Percentiles rank a stretch among this genome's conserved stretches.
phyloP scores from a whole-genome alignment of 53 echinoderm and acorn worm genomes.

The Antedon mediterranea region DNA sequence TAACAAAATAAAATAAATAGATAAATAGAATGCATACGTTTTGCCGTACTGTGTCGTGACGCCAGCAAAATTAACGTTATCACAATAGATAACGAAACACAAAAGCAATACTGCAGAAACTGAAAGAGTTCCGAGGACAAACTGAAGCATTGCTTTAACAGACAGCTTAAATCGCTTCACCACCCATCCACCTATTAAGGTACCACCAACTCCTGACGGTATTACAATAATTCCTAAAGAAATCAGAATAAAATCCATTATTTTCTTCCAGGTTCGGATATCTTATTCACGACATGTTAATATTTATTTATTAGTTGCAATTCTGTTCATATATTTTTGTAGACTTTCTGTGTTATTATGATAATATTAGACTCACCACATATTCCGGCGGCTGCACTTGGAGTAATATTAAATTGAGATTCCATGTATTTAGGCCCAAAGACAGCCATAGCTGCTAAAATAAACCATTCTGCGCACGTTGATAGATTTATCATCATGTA shows the following conservation, averaged over 20 bases:
- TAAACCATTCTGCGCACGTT: slow-evolving; percentile 58
- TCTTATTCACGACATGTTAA: too few species aligned
- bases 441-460: slow-evolving; percentile 59
- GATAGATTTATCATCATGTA: slow-evolving; percentile 53
- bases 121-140: slow-evolving; percentile 29
- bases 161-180: slow-evolving; percentile 52
- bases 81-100: slow-evolving; percentile 63
- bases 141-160: slow-evolving; percentile 47
- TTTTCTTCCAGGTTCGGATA: too few species aligned
- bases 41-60: slow-evolving; percentile 48
- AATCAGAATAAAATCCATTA: neutral
- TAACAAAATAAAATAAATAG: too few species aligned
- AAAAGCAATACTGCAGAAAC: slow-evolving; percentile 42
- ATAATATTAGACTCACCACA: slow-evolving; percentile 22
- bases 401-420: slow-evolving; percentile 49
- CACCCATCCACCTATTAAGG: slow-evolving; percentile 58
- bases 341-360: neutral
- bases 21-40: slow-evolving; percentile 11
- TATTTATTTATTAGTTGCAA: too few species aligned
- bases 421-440: slow-evolving; percentile 91
- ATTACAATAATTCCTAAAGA: slow-evolving; percentile 49
- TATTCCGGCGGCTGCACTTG: slow-evolving; percentile 53
- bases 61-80: slow-evolving; percentile 62
- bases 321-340: too few species aligned
- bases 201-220: slow-evolving; percentile 59